These are phyloP conservation scores for Mycteria americana DNA, from an alignment of 2,797 vertebrate species.

Conservation along the genomic window DNA sequence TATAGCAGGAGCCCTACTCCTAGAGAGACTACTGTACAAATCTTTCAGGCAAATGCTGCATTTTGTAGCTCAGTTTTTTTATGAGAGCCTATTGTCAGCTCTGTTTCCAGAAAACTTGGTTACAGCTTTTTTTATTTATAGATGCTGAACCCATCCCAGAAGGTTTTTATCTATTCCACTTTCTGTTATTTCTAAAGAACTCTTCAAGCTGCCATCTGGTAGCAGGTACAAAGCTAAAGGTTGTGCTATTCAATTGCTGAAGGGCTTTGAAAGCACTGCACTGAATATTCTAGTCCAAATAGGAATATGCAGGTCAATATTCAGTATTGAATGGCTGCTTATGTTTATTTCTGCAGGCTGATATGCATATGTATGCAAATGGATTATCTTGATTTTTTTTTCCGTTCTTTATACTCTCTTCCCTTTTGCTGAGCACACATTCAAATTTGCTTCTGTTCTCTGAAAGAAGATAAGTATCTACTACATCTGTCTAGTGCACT, in stretches of 20 bases:
- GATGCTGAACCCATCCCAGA: not conserved
- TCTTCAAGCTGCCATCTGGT: not conserved
- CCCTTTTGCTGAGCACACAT: not conserved
- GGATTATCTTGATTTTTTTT: not conserved
- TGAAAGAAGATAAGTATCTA: not conserved
- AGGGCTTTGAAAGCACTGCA: not conserved
- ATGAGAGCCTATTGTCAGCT: not conserved
- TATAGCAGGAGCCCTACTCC: not conserved
- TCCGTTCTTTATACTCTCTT: not conserved
- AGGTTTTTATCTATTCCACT: not conserved
- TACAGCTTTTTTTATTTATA: not conserved
- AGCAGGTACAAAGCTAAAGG: not conserved
- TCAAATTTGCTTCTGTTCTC: not conserved
- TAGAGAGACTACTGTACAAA: not conserved
- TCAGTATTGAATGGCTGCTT: not conserved
- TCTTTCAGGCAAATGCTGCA: not conserved
- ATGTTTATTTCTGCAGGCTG: not conserved
- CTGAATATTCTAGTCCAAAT: not conserved
- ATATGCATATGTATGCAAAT: not conserved
- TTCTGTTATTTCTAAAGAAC: not conserved
- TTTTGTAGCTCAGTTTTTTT: not conserved
- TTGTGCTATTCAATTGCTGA: not conserved
- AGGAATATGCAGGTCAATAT: not conserved
- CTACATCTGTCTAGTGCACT: not conserved
- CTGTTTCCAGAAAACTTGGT: not conserved